A percentile compares a stretch with the other conserved stretches of the same genome.
Conservation (phyloP, 2,888 invertebrate species). For the Sthenelais limicola region DNA sequence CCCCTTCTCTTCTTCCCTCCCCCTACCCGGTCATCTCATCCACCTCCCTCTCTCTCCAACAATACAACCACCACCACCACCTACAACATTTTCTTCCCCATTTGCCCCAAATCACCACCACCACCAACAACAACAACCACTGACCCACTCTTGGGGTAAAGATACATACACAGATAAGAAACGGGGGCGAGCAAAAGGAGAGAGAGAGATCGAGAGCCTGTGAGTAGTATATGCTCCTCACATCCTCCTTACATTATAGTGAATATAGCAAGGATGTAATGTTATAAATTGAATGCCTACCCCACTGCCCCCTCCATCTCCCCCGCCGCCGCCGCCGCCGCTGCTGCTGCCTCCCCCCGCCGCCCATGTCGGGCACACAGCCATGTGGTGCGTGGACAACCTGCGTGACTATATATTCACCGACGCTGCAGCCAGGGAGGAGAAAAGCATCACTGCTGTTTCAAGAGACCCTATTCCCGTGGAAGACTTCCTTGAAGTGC, state of each 20-base stretch:
- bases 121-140: too few relatives aligned
- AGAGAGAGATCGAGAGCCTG: neutral
- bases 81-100: too few relatives aligned
- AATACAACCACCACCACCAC: too few relatives aligned
- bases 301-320: slow-evolving; percentile 23
- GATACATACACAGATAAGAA: neutral
- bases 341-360: slow-evolving; percentile 5
- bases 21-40: too few relatives aligned
- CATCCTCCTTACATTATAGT: neutral
- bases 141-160: neutral
- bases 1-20: slow-evolving; percentile 1
- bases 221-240: neutral
- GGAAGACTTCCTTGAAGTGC: slow-evolving; percentile 42
- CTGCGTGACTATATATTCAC: slow-evolving; percentile 33
- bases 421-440: slow-evolving; percentile 42
- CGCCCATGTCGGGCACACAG: slow-evolving; percentile 31
- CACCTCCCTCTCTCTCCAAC: too few relatives aligned
- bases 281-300: slow-evolving; percentile 29
- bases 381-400: slow-evolving; percentile 42
- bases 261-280: slow-evolving; percentile 13
- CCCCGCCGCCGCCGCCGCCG: slow-evolving; percentile 12
- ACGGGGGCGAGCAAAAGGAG: neutral
- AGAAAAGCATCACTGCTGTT: slow-evolving; percentile 40
- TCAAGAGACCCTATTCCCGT: slow-evolving; percentile 42
- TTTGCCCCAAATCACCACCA: too few relatives aligned